Conservation (phyloP, 1,140 invertebrate species). For the Nomia melanderi region DNA sequence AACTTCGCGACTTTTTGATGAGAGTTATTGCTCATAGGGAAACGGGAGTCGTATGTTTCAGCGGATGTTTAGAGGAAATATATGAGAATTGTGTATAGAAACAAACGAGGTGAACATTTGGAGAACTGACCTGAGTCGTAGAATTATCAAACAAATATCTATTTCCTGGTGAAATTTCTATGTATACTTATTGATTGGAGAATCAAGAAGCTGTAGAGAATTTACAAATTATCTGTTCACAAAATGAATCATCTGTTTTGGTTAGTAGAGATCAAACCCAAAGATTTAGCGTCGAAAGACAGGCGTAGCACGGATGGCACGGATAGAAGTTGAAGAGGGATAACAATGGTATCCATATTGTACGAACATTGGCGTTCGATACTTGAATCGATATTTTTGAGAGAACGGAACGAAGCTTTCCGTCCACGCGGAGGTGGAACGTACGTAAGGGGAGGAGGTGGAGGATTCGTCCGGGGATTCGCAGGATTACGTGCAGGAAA, state of each 20-base stretch:
- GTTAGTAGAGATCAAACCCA: not conserved
- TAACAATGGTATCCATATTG: conserved; percentile 16
- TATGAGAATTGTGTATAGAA: no score
- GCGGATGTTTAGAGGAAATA: no score
- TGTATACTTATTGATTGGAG: no score
- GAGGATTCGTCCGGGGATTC: conserved; percentile 59
- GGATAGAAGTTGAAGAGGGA: not conserved
- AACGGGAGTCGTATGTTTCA: no score
- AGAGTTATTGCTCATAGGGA: no score
- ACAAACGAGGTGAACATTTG: no score
- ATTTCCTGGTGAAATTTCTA: no score
- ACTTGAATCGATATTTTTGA: conserved; percentile 42
- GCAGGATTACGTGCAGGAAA: conserved; percentile 65
- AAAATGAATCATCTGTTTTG: not conserved
- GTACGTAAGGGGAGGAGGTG: conserved; percentile 42
- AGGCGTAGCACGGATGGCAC: not conserved
- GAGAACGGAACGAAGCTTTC: conserved; percentile 30
- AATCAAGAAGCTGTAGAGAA: no score
- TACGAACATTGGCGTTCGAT: conserved; percentile 21
- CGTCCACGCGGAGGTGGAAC: conserved; percentile 23
- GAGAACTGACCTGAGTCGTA: no score
- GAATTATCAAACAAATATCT: no score
- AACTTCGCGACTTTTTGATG: no score
- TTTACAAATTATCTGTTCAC: no score
- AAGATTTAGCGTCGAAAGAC: not conserved